phyloP scores from a whole-genome alignment of 2,113 vertebrate genomes.

The Seriola quinqueradiata region DNA sequence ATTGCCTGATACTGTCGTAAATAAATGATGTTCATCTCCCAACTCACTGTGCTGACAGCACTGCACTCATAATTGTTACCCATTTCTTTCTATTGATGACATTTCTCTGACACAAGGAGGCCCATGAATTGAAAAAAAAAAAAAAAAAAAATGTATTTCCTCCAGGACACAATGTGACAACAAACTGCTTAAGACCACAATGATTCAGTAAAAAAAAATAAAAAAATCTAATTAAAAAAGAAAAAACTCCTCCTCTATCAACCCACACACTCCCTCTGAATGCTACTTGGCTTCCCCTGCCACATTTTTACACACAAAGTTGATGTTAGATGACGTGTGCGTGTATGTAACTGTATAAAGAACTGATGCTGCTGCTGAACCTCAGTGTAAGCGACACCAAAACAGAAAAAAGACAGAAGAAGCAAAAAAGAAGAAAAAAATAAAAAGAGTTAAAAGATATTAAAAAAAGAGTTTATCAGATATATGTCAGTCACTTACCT shows the following conservation, averaged over 20 bases:
- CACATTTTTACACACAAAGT: slow-evolving; percentile 16
- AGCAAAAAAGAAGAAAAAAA: not conserved
- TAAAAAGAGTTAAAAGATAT: not conserved
- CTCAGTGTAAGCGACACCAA: not conserved
- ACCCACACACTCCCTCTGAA: slow-evolving; percentile 40
- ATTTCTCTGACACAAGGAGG: slow-evolving; percentile 23
- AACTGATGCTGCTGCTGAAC: not conserved
- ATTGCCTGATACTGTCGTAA: slow-evolving; percentile 4
- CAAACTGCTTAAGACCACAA: slow-evolving; percentile 25
- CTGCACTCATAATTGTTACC: slow-evolving; percentile 20
- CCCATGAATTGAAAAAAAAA: slow-evolving; percentile 29
- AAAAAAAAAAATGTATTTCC: slow-evolving; percentile 48
- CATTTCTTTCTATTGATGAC: slow-evolving; percentile 9
- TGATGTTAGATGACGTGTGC: not conserved
- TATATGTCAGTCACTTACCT: slow-evolving; percentile 86
- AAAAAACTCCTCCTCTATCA: slow-evolving; percentile 8
- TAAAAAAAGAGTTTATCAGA: not conserved
- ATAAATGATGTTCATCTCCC: slow-evolving; percentile 37
- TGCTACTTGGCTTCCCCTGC: slow-evolving; percentile 15
- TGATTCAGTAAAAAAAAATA: slow-evolving; percentile 10
- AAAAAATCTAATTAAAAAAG: slow-evolving; percentile 31
- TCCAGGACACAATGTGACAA: slow-evolving; percentile 25
- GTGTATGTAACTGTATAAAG: not conserved
- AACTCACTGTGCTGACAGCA: not conserved
- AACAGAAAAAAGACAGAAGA: not conserved